Percentiles rank a stretch among this genome's conserved stretches.
These are phyloP conservation scores for Syngnathus scovelli DNA, from an alignment of 2,113 vertebrate genomes.

Conservation along the genomic window DNA sequence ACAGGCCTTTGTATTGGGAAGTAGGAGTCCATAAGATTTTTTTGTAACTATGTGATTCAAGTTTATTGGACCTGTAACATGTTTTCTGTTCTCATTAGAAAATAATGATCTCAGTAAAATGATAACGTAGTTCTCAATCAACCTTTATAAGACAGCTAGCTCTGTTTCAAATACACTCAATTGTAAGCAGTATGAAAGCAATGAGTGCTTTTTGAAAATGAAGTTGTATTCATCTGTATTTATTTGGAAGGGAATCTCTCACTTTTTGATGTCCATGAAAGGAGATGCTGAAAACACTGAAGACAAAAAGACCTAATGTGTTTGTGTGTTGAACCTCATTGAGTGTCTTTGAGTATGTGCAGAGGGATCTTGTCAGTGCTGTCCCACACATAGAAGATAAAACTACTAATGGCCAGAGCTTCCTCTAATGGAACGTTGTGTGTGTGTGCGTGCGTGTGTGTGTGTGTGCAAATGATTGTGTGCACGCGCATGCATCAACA, in stretches of 20 bases:
- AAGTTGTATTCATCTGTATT: constrained; percentile 12
- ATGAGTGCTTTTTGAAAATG: not conserved
- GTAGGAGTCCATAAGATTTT: no score
- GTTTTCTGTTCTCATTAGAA: not conserved
- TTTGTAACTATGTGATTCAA: no score
- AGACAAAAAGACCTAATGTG: constrained; percentile 1
- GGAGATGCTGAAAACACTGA: constrained; percentile 34
- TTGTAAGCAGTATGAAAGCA: constrained; percentile 28
- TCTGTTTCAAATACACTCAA: constrained; percentile 16
- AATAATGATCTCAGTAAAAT: not conserved
- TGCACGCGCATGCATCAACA: constrained; percentile 12
- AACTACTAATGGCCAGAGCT: constrained; percentile 51
- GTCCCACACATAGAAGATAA: constrained; percentile 55
- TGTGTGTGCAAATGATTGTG: constrained; percentile 14
- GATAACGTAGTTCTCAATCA: not conserved
- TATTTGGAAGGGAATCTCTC: constrained; percentile 3
- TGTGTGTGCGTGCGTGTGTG: constrained; percentile 18
- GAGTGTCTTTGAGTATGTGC: constrained; percentile 18
- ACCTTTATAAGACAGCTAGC: not conserved
- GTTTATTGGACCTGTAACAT: no score
- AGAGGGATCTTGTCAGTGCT: constrained; percentile 26
- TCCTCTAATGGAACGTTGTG: constrained; percentile 55
- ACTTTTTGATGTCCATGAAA: constrained; percentile 20
- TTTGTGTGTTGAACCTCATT: constrained; percentile 7
- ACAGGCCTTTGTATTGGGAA: no score